phyloP scores from a whole-genome alignment of 2,797 vertebrate genomes.

The Fundulus diaphanus region DNA sequence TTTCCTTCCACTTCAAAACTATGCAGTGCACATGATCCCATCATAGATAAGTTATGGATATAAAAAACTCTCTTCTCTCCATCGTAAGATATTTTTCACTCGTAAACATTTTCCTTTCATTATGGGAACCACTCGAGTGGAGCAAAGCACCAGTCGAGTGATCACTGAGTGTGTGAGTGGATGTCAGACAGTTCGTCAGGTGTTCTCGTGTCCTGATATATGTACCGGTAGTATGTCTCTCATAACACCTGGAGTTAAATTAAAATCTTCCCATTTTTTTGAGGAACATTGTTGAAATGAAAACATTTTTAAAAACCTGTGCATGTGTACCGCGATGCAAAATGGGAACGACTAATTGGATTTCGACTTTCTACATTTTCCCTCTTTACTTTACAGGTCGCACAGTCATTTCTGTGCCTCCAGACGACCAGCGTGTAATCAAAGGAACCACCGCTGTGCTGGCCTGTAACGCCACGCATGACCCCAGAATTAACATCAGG shows the following conservation, averaged over 20 bases:
- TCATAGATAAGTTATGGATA: background rate
- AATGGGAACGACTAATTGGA: constrained; percentile 1
- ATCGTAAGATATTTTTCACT: constrained; percentile 14
- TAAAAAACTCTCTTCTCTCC: constrained; percentile 8
- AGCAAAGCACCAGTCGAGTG: constrained; percentile 24
- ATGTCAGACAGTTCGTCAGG: constrained; percentile 1
- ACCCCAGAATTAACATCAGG: constrained; percentile 88
- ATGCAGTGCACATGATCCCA: background rate
- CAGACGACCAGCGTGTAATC: constrained; percentile 90
- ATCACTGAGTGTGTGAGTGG: constrained; percentile 1
- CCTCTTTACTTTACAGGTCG: constrained; percentile 77
- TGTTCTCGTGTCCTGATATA: constrained; percentile 4
- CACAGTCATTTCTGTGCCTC: constrained; percentile 87
- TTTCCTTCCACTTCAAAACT: background rate
- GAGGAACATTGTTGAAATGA: constrained; percentile 21
- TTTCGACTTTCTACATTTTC: background rate
- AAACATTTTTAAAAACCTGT: constrained; percentile 13
- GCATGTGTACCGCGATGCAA: background rate
- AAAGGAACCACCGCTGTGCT: constrained; percentile 93
- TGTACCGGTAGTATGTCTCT: constrained; percentile 21
- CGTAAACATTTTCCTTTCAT: constrained; percentile 3
- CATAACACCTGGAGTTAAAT: constrained; percentile 19
- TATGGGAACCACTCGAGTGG: constrained; percentile 4
- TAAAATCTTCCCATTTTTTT: constrained; percentile 18
- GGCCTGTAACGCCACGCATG: constrained; percentile 87